These are phyloP conservation scores for western clawed frog (Xenopus tropicalis) DNA, from an alignment of 2,113 vertebrate species.

Conservation along the genomic window DNA sequence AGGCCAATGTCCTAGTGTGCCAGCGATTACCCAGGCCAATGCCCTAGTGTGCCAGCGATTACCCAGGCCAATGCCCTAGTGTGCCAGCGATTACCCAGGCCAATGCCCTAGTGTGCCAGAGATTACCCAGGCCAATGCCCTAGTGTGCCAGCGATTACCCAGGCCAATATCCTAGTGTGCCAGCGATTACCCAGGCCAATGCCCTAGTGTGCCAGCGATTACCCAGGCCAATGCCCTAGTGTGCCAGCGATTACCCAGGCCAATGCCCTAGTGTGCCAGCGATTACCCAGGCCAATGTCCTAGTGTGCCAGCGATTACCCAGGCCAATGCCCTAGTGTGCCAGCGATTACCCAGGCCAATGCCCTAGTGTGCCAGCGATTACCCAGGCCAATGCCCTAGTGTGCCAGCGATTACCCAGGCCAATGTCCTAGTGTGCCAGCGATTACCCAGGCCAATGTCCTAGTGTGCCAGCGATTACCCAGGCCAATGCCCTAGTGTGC, in stretches of 20 bases:
- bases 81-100: neutral
- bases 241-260: neutral
- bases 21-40: neutral
- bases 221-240: neutral
- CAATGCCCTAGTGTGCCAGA: neutral
- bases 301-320: slow-evolving; percentile 7
- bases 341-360: neutral
- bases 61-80: neutral
- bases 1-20: neutral
- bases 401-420: neutral
- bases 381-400: neutral
- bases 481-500: neutral
- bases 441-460: neutral
- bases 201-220: neutral
- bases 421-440: too few species aligned
- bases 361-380: slow-evolving; percentile 7
- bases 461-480: too few species aligned
- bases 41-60: slow-evolving; percentile 7
- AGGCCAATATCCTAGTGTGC: neutral
- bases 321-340: neutral
- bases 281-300: neutral
- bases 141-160: neutral
- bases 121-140: slow-evolving; percentile 2
- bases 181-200: neutral
- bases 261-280: neutral